Conservation (phyloP, 1,140 invertebrate species). For the Tetragonula clypearis region DNA sequence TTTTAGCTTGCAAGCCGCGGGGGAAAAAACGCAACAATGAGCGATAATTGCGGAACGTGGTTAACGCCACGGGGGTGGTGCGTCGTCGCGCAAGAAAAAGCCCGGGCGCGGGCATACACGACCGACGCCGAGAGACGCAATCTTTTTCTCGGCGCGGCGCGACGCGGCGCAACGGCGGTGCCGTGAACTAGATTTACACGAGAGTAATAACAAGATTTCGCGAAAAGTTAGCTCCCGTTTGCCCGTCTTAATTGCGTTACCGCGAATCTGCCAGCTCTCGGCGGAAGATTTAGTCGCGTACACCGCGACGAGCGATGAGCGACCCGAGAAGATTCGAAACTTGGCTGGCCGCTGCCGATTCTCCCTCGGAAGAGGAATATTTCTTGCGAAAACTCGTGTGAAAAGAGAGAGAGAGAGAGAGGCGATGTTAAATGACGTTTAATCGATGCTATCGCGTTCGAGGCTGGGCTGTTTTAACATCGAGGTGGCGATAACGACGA, state of each 20-base stretch:
- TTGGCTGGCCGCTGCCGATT: too few relatives aligned
- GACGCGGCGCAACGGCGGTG: background rate
- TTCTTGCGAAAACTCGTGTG: too few relatives aligned
- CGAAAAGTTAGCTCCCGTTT: conserved; percentile 33
- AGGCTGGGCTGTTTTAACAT: conserved; percentile 40
- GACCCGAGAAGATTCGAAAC: background rate
- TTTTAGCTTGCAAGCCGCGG: background rate
- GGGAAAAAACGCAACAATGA: conserved; percentile 34
- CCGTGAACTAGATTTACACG: conserved; percentile 19
- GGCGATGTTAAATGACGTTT: conserved; percentile 49
- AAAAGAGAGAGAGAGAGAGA: background rate
- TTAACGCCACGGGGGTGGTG: background rate
- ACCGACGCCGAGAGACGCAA: background rate
- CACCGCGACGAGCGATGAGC: background rate
- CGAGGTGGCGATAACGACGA: conserved; percentile 32
- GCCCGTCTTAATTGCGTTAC: conserved; percentile 16
- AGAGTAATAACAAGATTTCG: conserved; percentile 35
- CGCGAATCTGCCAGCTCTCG: background rate
- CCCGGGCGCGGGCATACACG: background rate
- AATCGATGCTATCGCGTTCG: conserved; percentile 69
- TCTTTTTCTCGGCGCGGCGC: background rate
- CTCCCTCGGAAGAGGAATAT: too few relatives aligned
- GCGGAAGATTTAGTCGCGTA: conserved; percentile 1
- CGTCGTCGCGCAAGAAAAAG: background rate
- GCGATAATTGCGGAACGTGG: conserved; percentile 38